phyloP scores from a whole-genome alignment of 1,140 invertebrate genomes.

The Episyrphus balteatus region DNA sequence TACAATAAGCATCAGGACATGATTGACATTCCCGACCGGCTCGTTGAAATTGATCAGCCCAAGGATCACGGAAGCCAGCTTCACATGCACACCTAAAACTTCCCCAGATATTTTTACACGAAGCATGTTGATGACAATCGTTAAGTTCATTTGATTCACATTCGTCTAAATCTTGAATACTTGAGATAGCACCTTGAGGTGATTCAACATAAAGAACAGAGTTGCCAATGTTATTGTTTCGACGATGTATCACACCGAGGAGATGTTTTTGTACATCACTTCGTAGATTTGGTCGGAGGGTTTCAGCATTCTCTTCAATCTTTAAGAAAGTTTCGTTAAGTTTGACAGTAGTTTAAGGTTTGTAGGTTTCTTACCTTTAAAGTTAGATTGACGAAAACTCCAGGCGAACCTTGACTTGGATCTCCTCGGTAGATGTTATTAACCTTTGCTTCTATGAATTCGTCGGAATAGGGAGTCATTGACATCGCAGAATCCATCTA shows the following conservation, averaged over 20 bases:
- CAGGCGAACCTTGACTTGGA: constrained; percentile 49
- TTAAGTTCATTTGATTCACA: constrained; percentile 74
- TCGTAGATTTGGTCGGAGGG: constrained; percentile 51
- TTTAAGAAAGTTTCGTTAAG: constrained; percentile 1
- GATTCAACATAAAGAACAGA: constrained; percentile 74
- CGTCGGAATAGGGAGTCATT: constrained; percentile 77
- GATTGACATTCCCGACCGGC: constrained; percentile 63
- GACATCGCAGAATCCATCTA: constrained; percentile 80
- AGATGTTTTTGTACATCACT: constrained; percentile 71
- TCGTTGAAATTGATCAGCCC: constrained; percentile 45
- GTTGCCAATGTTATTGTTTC: constrained; percentile 76
- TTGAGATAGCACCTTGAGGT: constrained; percentile 60
- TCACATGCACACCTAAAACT: constrained; percentile 76
- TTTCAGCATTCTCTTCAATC: constrained; percentile 56
- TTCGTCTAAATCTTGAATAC: constrained; percentile 77
- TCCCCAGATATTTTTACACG: constrained; percentile 83
- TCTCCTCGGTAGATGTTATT: constrained; percentile 72
- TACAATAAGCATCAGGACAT: constrained; percentile 69
- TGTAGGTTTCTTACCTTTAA: constrained; percentile 44
- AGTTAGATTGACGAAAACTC: constrained; percentile 75
- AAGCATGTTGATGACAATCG: constrained; percentile 78
- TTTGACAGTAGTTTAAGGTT: neutral
- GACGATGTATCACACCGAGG: constrained; percentile 65
- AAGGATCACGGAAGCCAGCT: constrained; percentile 64
- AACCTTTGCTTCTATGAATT: constrained; percentile 67